phyloP scores from a whole-genome alignment of 2,797 vertebrate species.

The Carapus acus region DNA sequence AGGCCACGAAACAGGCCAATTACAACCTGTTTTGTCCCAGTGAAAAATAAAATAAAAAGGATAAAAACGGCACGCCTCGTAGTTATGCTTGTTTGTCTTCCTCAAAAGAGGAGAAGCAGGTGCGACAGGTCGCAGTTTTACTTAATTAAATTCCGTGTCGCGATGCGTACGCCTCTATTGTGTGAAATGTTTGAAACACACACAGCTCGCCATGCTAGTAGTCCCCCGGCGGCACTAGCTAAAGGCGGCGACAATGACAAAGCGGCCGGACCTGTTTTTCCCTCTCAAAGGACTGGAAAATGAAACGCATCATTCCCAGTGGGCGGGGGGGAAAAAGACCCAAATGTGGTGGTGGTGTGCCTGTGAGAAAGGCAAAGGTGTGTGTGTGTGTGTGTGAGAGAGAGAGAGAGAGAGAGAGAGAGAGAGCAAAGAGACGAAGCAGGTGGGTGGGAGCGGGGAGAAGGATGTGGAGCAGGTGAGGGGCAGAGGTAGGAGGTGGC shows the following conservation, averaged over 20 bases:
- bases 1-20: no score
- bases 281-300: slow-evolving; percentile 38
- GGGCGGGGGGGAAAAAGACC: background rate
- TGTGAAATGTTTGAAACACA: background rate
- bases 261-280: slow-evolving; percentile 62
- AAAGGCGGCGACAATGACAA: slow-evolving; percentile 22
- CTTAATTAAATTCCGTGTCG: no score
- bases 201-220: background rate
- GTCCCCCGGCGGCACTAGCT: no score
- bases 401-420: slow-evolving; percentile 6
- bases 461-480: slow-evolving; percentile 32
- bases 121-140: no score
- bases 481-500: slow-evolving; percentile 61
- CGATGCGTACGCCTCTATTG: no score
- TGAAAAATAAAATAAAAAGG: no score
- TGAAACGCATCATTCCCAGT: slow-evolving; percentile 5
- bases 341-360: slow-evolving; percentile 15
- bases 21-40: no score
- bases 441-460: slow-evolving; percentile 9
- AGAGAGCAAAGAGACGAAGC: slow-evolving; percentile 13
- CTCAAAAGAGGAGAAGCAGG: no score
- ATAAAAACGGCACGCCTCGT: no score
- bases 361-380: background rate
- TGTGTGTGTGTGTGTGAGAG: background rate
- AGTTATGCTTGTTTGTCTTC: no score